Evolutionary conservation across 2,113 vertebrate species (phyloP).

Genomic region (Strix uralensis): DNA sequence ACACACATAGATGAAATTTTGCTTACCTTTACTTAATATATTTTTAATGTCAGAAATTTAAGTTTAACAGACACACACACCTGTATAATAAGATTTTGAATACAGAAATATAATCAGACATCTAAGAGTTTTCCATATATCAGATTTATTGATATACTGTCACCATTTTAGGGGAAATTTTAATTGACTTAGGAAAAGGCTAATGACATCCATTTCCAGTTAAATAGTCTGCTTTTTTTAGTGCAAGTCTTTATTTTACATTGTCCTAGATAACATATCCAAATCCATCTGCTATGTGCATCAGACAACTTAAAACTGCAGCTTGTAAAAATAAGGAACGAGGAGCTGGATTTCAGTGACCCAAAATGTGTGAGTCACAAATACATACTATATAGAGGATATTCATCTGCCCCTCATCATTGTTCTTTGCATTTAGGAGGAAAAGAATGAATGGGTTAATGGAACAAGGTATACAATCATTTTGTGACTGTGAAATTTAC

Average conservation of each 20-base stretch:
- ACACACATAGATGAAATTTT: background rate
- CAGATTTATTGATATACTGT: background rate
- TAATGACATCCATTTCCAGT: background rate
- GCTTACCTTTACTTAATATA: background rate
- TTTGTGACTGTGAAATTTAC: background rate
- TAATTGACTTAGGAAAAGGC: background rate
- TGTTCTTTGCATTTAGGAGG: background rate
- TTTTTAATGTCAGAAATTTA: background rate
- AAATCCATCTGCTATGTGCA: constrained; percentile 3
- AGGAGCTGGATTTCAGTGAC: background rate
- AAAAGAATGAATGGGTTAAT: background rate
- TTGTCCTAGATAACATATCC: background rate
- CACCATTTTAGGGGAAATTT: background rate
- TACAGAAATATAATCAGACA: background rate
- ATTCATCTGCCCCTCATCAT: background rate
- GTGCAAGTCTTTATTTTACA: background rate
- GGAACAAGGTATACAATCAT: background rate
- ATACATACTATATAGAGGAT: background rate
- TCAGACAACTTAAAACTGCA: background rate
- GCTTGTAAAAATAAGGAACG: background rate
- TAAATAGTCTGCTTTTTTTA: background rate
- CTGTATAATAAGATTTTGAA: background rate
- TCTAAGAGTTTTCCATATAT: background rate
- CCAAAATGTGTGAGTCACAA: accelerated
- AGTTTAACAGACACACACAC: background rate